A percentile compares a stretch with the other conserved stretches of the same genome.
Evolutionary conservation across 2,888 invertebrate species (phyloP).

Genomic region (Euzophera pinguis): DNA sequence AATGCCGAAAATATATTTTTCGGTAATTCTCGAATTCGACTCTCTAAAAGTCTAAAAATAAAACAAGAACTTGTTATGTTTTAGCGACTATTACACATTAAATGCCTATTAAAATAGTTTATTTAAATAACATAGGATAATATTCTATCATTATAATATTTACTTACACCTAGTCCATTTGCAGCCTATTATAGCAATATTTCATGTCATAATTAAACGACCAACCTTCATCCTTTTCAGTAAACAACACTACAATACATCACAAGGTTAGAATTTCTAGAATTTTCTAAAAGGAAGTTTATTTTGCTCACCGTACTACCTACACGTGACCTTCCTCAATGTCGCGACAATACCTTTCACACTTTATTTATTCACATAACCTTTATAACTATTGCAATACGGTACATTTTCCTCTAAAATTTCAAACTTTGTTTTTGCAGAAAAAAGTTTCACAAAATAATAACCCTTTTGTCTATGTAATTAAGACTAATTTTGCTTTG

Average conservation of each 20-base stretch:
- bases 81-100: too few relatives aligned
- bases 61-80: too few relatives aligned
- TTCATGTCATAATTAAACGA: constrained; percentile 1
- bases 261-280: constrained; percentile 4
- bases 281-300: constrained; percentile 10
- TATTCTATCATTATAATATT: too few relatives aligned
- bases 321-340: constrained; percentile 44
- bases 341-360: constrained; percentile 35
- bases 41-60: too few relatives aligned
- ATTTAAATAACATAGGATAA: too few relatives aligned
- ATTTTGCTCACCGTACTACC: constrained; percentile 31
- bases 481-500: not conserved
- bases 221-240: constrained; percentile 2
- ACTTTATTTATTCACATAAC: not conserved
- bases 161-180: not conserved
- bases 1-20: too few relatives aligned
- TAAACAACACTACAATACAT: not conserved
- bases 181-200: not conserved
- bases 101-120: too few relatives aligned
- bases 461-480: not conserved
- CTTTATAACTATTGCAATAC: not conserved
- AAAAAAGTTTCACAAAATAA: not conserved
- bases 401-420: not conserved
- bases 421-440: not conserved
- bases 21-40: too few relatives aligned